phyloP scores from a whole-genome alignment of 2,113 vertebrate genomes.

The Sceloporus tristichus region DNA sequence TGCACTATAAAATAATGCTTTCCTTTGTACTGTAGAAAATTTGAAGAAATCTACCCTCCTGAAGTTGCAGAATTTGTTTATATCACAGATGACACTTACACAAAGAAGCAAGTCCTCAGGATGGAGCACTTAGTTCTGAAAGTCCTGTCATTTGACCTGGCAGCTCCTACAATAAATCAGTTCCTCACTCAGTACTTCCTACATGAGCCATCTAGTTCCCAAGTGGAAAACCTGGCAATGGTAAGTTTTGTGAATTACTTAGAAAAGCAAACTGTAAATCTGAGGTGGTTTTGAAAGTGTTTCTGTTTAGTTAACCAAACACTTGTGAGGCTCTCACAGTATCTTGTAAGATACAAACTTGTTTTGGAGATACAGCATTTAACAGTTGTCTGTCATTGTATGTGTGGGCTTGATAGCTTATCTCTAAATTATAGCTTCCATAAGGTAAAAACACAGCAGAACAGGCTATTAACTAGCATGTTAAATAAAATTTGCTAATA shows the following conservation, averaged over 20 bases:
- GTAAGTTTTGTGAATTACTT: slow-evolving; percentile 73
- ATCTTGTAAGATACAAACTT: not conserved
- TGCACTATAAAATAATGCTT: not conserved
- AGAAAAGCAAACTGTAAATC: not conserved
- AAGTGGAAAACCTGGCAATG: slow-evolving; percentile 91
- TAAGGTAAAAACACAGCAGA: not conserved
- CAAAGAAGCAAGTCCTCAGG: slow-evolving; percentile 96
- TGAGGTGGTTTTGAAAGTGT: too few species aligned
- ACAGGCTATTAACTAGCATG: not conserved
- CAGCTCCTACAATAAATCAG: slow-evolving; percentile 94
- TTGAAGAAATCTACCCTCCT: slow-evolving; percentile 99
- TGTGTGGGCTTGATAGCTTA: not conserved
- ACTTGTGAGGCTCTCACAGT: too few species aligned
- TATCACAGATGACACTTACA: slow-evolving; percentile 98
- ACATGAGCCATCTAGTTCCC: slow-evolving; percentile 76
- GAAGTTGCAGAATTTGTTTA: slow-evolving; percentile 98
- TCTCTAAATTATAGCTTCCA: not conserved
- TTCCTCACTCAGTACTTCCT: slow-evolving; percentile 96
- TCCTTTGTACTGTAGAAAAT: slow-evolving; percentile 85
- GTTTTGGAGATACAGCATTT: not conserved
- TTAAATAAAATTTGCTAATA: not conserved
- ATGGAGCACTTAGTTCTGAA: slow-evolving; percentile 99
- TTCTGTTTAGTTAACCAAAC: too few species aligned
- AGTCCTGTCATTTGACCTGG: slow-evolving; percentile 96
- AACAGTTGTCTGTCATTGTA: not conserved